Conservation (phyloP, 1,140 invertebrate species). For the Temnothorax longispinosus region DNA sequence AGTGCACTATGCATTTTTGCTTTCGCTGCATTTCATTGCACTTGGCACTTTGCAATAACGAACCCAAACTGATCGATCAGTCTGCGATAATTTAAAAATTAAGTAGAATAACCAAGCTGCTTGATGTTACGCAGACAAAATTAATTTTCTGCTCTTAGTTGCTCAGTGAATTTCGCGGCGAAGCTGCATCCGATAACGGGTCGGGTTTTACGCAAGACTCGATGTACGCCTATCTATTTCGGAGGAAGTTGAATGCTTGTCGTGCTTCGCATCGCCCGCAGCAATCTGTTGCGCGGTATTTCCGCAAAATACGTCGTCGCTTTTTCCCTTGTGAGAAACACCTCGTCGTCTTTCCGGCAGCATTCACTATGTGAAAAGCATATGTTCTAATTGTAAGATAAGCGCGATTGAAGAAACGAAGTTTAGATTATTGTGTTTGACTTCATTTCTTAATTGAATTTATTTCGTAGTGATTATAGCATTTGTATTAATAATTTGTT, state of each 20-base stretch:
- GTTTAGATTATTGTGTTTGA: background rate
- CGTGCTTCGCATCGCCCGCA: background rate
- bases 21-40: background rate
- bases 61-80: background rate
- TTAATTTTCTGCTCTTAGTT: background rate
- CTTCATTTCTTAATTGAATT: background rate
- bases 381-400: background rate
- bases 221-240: background rate
- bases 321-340: slow-evolving; percentile 5
- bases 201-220: background rate
- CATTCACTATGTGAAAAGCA: slow-evolving; percentile 8
- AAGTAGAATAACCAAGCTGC: background rate
- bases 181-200: slow-evolving; percentile 1
- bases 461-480: background rate
- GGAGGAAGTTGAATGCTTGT: slow-evolving; percentile 7
- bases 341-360: background rate
- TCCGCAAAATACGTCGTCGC: background rate
- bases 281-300: slow-evolving; percentile 40
- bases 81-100: background rate
- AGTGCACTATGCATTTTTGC: background rate
- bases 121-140: background rate
- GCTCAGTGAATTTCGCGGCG: background rate
- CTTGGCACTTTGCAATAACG: background rate
- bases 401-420: background rate
- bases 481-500: background rate